Evolutionary conservation across 2,113 vertebrate genomes (phyloP).

Genomic region (Onychorhynchus coronatus): DNA sequence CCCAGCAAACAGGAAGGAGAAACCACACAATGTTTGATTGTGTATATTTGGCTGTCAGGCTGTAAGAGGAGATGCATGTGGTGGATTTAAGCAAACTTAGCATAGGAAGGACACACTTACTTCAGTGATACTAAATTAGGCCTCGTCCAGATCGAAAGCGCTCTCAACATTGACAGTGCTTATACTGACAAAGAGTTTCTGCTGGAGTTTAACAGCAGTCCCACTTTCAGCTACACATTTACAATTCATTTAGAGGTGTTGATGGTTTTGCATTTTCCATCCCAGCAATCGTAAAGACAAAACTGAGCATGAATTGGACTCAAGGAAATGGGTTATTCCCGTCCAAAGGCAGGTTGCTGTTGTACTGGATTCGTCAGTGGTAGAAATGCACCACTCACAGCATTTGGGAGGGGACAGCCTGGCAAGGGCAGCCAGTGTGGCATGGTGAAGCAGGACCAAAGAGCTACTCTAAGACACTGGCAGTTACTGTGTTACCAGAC

Average conservation of each 20-base stretch:
- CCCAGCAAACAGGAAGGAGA: background rate
- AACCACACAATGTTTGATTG: background rate
- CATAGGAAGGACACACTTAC: background rate
- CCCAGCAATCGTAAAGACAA: background rate
- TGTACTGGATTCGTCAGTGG: background rate
- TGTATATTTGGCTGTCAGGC: background rate
- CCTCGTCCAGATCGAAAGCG: background rate
- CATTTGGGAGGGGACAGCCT: background rate
- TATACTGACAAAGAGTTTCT: background rate
- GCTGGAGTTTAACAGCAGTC: background rate
- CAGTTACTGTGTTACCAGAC: background rate
- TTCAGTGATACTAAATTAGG: background rate
- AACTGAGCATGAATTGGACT: background rate
- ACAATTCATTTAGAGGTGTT: background rate
- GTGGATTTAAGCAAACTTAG: background rate
- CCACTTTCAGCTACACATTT: background rate
- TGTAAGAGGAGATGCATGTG: background rate
- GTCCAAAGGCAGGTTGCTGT: background rate
- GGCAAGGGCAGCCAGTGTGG: fast-evolving
- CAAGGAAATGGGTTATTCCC: background rate
- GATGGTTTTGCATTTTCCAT: background rate
- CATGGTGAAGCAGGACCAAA: background rate
- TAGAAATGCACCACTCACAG: fast-evolving
- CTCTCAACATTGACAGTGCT: background rate
- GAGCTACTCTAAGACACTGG: background rate